Evolutionary conservation across 2,113 vertebrate genomes (phyloP).

Genomic region (Glaucidium brasilianum): DNA sequence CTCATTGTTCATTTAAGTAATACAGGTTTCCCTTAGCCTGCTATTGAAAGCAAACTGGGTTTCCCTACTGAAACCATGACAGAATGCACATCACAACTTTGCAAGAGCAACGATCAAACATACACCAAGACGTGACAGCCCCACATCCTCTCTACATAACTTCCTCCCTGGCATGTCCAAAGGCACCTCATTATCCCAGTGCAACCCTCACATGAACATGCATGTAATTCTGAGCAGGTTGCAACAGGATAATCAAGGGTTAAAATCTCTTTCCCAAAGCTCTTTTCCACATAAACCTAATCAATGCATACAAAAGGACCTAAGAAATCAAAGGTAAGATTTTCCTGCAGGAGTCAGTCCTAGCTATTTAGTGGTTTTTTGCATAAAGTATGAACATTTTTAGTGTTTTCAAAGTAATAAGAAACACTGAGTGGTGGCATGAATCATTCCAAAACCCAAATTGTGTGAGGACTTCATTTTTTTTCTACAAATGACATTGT

Average conservation of each 20-base stretch:
- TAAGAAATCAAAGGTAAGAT: background rate
- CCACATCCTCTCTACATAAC: rapidly evolving
- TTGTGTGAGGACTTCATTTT: rapidly evolving
- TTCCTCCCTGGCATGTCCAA: background rate
- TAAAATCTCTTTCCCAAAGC: background rate
- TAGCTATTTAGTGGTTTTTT: background rate
- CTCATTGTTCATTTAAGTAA: background rate
- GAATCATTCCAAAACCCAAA: background rate
- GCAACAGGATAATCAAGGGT: background rate
- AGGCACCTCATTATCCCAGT: background rate
- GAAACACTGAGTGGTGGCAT: background rate
- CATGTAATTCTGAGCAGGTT: background rate
- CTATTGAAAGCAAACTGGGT: background rate
- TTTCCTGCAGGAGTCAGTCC: background rate
- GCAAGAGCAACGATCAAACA: background rate
- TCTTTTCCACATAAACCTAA: background rate
- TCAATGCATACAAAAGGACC: background rate
- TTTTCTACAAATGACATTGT: background rate
- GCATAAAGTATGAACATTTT: background rate
- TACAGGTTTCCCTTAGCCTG: background rate
- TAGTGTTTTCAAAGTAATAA: background rate
- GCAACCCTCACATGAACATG: background rate
- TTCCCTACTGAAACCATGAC: background rate
- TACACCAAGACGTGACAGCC: rapidly evolving
- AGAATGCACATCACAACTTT: background rate